Conservation (phyloP, 2,888 invertebrate genomes). For the Sepioteuthis lessoniana region DNA sequence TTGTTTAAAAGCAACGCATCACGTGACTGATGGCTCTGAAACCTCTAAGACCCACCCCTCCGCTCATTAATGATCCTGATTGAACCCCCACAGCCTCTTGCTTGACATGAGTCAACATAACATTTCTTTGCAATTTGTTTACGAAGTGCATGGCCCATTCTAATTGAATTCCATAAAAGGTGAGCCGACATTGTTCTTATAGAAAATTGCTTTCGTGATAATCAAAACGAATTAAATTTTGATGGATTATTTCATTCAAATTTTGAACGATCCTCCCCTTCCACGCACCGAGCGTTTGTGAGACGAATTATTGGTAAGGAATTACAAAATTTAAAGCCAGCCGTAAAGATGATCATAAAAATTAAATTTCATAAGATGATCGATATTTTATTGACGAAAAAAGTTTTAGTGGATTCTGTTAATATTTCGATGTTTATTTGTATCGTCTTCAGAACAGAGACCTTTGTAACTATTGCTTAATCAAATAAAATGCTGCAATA, state of each 20-base stretch:
- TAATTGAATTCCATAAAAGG: background rate
- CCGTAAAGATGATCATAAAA: background rate
- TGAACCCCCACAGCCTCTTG: background rate
- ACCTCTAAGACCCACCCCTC: background rate
- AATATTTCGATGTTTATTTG: too few relatives aligned
- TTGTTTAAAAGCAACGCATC: background rate
- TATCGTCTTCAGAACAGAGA: too few relatives aligned
- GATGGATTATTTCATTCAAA: background rate
- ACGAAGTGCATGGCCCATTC: background rate
- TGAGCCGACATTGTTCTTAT: background rate
- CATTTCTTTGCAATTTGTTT: background rate
- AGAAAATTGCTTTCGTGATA: constrained; percentile 2
- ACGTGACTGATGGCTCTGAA: background rate
- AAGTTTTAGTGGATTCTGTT: too few relatives aligned
- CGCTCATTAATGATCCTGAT: background rate
- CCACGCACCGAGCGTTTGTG: background rate
- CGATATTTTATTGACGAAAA: background rate
- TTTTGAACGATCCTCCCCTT: background rate
- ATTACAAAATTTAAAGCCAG: background rate
- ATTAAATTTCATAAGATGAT: background rate
- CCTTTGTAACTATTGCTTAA: too few relatives aligned
- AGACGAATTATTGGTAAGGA: background rate
- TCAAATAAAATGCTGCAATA: too few relatives aligned
- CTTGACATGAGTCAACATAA: background rate
- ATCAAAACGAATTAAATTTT: constrained; percentile 9